phyloP scores from a whole-genome alignment of 2,113 vertebrate species.

The Phyllostomus hastatus region DNA sequence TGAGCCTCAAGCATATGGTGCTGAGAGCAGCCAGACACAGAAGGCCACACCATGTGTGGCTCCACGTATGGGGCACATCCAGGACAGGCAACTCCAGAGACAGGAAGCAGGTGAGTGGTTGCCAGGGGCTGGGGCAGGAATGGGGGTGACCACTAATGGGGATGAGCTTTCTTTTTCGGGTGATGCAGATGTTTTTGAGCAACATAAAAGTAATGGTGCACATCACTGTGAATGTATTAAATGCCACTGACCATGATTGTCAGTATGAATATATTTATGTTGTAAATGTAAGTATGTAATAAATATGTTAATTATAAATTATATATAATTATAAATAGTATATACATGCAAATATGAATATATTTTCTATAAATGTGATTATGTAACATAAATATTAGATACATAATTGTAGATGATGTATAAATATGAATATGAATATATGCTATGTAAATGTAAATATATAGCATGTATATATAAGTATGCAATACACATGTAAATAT shows the following conservation, averaged over 20 bases:
- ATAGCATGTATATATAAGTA: background rate
- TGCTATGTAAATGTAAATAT: background rate
- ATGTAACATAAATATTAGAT: background rate
- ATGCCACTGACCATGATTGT: background rate
- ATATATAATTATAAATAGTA: background rate
- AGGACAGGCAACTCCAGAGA: background rate
- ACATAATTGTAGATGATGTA: background rate
- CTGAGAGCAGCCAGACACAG: background rate
- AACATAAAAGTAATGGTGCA: background rate
- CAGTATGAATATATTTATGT: background rate
- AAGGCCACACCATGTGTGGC: fast-evolving
- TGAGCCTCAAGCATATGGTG: fast-evolving
- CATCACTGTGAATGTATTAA: background rate
- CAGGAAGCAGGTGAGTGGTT: fast-evolving
- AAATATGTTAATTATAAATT: background rate
- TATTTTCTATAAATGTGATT: background rate
- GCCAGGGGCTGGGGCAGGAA: background rate
- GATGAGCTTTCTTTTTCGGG: fast-evolving
- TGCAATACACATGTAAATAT: background rate
- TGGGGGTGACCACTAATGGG: fast-evolving
- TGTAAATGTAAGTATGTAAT: background rate
- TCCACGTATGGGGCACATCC: fast-evolving
- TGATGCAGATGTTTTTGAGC: background rate
- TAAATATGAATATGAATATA: background rate
- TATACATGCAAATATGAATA: background rate